Evolutionary conservation across 2,888 invertebrate species (phyloP).

Genomic region (Tortrix viridana): DNA sequence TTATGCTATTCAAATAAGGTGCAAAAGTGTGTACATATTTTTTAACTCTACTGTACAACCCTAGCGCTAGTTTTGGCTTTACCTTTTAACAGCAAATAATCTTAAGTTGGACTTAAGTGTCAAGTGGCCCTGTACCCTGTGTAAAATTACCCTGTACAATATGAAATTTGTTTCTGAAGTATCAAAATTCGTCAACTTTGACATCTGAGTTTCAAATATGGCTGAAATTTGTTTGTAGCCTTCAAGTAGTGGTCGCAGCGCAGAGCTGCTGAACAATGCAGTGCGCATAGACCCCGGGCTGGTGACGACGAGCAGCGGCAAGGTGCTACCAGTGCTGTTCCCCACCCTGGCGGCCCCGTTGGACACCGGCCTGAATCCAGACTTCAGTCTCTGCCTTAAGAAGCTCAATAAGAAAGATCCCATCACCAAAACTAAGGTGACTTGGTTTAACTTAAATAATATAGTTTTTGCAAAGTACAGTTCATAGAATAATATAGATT

Average conservation of each 20-base stretch:
- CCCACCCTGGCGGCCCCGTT: slow-evolving; percentile 74
- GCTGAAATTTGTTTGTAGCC: slow-evolving; percentile 86
- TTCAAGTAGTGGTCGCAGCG: slow-evolving; percentile 95
- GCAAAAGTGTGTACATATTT: too few species aligned
- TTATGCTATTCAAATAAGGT: too few species aligned
- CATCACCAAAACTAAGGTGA: slow-evolving; percentile 94
- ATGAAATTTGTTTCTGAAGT: too few species aligned
- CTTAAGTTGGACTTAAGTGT: too few species aligned
- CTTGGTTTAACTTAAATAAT: background rate
- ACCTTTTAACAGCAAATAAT: too few species aligned
- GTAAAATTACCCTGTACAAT: too few species aligned
- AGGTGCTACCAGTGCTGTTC: slow-evolving; percentile 60
- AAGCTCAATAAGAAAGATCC: slow-evolving; percentile 96
- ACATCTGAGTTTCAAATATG: background rate
- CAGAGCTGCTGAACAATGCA: slow-evolving; percentile 89
- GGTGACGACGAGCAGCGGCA: slow-evolving; percentile 46
- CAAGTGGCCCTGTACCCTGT: too few species aligned
- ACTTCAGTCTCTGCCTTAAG: slow-evolving; percentile 91
- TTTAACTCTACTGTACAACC: too few species aligned
- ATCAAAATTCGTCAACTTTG: background rate
- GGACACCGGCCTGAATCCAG: slow-evolving; percentile 88
- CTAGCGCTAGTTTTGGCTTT: too few species aligned
- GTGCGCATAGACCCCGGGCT: slow-evolving; percentile 46
- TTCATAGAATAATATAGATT: too few species aligned
- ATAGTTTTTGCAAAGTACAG: background rate